phyloP scores from a whole-genome alignment of 2,797 vertebrate species.

The Gallinago solitaria region DNA sequence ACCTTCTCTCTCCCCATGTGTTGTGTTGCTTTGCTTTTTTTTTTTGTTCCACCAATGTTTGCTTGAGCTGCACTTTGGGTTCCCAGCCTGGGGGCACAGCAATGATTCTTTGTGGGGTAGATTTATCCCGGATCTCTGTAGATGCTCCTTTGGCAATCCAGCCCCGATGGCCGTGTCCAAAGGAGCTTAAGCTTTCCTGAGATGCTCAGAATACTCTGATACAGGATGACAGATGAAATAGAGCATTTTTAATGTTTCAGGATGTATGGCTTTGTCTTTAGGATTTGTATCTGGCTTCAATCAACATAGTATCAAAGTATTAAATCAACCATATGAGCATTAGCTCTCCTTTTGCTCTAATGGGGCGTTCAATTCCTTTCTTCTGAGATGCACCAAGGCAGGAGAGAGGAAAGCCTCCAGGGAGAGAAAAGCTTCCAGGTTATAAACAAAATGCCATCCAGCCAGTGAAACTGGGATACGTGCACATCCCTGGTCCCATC shows the following conservation, averaged over 20 bases:
- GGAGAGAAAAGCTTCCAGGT: not conserved
- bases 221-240: not conserved
- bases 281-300: not conserved
- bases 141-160: not conserved
- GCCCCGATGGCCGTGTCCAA: not conserved
- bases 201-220: accelerated
- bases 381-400: not conserved
- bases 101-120: not conserved
- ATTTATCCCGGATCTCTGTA: not conserved
- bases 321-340: not conserved
- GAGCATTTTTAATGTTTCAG: not conserved
- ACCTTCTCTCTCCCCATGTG: not conserved
- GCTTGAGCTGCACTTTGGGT: not conserved
- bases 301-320: not conserved
- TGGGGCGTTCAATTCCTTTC: not conserved
- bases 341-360: not conserved
- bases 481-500: not conserved
- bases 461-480: not conserved
- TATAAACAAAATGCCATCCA: not conserved
- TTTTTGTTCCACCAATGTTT: not conserved
- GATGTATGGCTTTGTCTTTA: not conserved
- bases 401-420: not conserved
- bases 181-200: not conserved
- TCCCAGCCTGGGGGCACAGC: not conserved
- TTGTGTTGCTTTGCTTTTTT: not conserved